Conservation (phyloP, 2,797 vertebrate species). For the Anabacerthia variegaticeps region DNA sequence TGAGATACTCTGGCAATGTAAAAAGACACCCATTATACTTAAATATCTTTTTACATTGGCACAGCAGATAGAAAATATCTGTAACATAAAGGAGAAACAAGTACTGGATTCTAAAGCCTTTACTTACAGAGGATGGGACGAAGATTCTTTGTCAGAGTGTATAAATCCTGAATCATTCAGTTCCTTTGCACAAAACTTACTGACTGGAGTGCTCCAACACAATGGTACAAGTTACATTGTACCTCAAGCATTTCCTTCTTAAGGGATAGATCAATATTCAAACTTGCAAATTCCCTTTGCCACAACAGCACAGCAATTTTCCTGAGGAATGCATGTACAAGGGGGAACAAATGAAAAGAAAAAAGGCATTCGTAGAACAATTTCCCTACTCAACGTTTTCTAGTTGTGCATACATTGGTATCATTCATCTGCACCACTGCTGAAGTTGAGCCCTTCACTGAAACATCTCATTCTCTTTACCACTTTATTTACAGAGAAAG, state of each 20-base stretch:
- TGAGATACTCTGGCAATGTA: not conserved
- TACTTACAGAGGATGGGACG: not conserved
- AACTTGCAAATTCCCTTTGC: not conserved
- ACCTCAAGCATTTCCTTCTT: not conserved
- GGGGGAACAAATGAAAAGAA: not conserved
- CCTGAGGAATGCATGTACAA: not conserved
- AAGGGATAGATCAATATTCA: not conserved
- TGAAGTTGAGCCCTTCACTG: conserved; percentile 20
- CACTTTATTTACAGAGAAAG: conserved; percentile 68
- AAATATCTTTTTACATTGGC: not conserved
- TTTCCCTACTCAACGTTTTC: conserved; percentile 50
- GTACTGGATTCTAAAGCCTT: not conserved
- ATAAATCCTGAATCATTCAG: not conserved
- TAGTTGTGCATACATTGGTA: conserved; percentile 16
- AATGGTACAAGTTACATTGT: not conserved
- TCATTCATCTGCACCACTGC: conserved; percentile 22
- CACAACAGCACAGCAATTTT: not conserved
- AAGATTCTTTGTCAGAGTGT: not conserved
- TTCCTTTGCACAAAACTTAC: not conserved
- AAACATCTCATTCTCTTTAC: conserved; percentile 52
- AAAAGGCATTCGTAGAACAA: conserved; percentile 1
- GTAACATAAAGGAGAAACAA: not conserved
- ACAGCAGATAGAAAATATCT: not conserved
- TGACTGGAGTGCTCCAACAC: not conserved
- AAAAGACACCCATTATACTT: not conserved